A percentile compares a stretch with the other conserved stretches of the same genome.
phyloP scores from a whole-genome alignment of 2,797 vertebrate species.

The Scolopax bukidnonensis region DNA sequence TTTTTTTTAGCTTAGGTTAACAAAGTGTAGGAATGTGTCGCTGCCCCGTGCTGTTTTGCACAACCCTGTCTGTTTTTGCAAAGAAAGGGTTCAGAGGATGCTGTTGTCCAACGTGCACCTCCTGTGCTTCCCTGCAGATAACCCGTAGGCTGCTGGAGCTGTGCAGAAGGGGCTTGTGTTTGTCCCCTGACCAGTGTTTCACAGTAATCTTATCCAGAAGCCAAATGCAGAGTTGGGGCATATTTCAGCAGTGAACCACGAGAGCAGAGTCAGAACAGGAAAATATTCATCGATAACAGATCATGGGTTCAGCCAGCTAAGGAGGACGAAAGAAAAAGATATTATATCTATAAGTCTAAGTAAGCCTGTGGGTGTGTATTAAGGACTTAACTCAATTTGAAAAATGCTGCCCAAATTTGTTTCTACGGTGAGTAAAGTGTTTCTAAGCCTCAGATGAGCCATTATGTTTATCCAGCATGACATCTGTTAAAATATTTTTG shows the following conservation, averaged over 20 bases:
- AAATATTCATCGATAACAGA: constrained; percentile 11
- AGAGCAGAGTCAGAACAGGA: neutral
- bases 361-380: constrained; percentile 57
- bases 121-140: neutral
- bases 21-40: neutral
- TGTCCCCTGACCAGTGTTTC: neutral
- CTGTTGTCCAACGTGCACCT: neutral
- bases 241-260: neutral
- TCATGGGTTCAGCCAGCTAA: constrained; percentile 5
- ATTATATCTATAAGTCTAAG: constrained; percentile 66
- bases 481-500: constrained; percentile 65
- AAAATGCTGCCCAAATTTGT: constrained; percentile 60
- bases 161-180: neutral
- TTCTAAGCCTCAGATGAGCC: constrained; percentile 41
- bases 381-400: constrained; percentile 66
- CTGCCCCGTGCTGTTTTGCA: neutral
- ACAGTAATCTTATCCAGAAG: neutral
- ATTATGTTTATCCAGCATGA: constrained; percentile 61
- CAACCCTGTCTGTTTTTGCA: neutral
- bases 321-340: constrained; percentile 23
- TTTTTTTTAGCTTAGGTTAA: neutral
- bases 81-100: neutral
- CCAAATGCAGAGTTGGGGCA: neutral
- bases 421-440: constrained; percentile 25
- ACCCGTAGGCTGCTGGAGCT: neutral